phyloP scores from a whole-genome alignment of 1,140 invertebrate species.

The Drosophila paulistorum region DNA sequence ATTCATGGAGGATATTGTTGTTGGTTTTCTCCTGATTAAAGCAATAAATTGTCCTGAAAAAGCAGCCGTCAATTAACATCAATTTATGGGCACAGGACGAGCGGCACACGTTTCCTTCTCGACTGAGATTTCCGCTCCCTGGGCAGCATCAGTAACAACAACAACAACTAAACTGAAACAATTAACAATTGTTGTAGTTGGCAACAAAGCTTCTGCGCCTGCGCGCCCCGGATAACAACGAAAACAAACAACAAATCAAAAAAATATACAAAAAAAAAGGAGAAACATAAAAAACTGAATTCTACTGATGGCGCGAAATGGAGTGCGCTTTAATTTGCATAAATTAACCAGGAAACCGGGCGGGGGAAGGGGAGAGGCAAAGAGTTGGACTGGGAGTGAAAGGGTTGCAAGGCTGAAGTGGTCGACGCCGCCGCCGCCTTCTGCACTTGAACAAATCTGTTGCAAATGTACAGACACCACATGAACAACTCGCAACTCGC shows the following conservation, averaged over 20 bases:
- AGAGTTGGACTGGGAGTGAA: conserved; percentile 37
- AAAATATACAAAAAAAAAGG: conserved; percentile 21
- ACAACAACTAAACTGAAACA: conserved; percentile 61
- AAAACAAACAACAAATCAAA: conserved; percentile 72
- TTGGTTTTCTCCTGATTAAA: neutral
- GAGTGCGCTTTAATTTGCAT: conserved; percentile 80
- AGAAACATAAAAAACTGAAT: conserved; percentile 17
- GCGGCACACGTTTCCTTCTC: conserved; percentile 41
- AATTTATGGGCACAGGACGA: conserved; percentile 60
- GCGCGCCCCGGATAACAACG: conserved; percentile 66
- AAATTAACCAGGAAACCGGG: conserved; percentile 53
- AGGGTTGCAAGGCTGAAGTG: conserved; percentile 63
- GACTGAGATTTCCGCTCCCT: conserved; percentile 50
- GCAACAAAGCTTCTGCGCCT: conserved; percentile 54
- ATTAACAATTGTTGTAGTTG: conserved; percentile 74
- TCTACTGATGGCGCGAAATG: conserved; percentile 66
- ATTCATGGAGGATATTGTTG: neutral
- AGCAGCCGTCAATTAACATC: conserved; percentile 70
- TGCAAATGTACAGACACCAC: conserved; percentile 73
- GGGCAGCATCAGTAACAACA: conserved; percentile 38
- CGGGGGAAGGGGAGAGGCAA: conserved; percentile 13
- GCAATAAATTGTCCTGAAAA: conserved; percentile 15
- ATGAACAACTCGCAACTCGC: conserved; percentile 27
- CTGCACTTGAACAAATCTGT: conserved; percentile 66
- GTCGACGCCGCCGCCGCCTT: conserved; percentile 31